Evolutionary conservation across 2,797 vertebrate genomes (phyloP), one percentile per base, ranked within the genome.

Genomic region (Melanogrammus aeglefinus): DNA sequence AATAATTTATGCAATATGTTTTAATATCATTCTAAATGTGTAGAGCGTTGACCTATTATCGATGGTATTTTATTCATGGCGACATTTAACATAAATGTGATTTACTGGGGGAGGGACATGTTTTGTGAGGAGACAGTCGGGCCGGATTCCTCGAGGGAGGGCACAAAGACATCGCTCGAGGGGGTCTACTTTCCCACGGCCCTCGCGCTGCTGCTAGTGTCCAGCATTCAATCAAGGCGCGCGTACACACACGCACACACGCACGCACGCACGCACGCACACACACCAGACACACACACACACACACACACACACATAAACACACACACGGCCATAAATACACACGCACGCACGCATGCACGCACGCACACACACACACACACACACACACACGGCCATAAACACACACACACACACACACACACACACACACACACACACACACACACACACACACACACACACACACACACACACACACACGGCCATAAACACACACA

Each of bases 141-240:
- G 89, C 91, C 89, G 84, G 88, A 84, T 82, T 86, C 91, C 91
- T 88, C 78, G 69, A 84, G 84, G 86, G 87, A 87, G 83, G 77
- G 82, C 87, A 92, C 89, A 91, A 92, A 92, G 90, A 79, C 89
- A 86, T 85, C 85, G 85, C 75, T 85, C 84, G 85, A 76, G 83
- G 85, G 73, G 86, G 86, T 90, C 90, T 81, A 82, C 89, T 91
- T 94, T 94, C 94, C 93, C 94, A 94, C 93, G 92, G 90, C 92
- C 69, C 69, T 29, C 69, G 91, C 82, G 83, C 85, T 88, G 83
- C 87, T 83, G 86, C 74, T 24, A 75, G 84, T 91, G 90, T 91
- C 91, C 91, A 91, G 88, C 86, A 83, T 88, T 92, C 89, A 88
- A 91, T 92, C 92, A 90, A 87, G 82, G 81, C 57, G 7, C 57